Evolutionary conservation across 2,888 invertebrate genomes (phyloP), one percentile per base, ranked within the genome.

Genomic region (Pheosia gnoma): DNA sequence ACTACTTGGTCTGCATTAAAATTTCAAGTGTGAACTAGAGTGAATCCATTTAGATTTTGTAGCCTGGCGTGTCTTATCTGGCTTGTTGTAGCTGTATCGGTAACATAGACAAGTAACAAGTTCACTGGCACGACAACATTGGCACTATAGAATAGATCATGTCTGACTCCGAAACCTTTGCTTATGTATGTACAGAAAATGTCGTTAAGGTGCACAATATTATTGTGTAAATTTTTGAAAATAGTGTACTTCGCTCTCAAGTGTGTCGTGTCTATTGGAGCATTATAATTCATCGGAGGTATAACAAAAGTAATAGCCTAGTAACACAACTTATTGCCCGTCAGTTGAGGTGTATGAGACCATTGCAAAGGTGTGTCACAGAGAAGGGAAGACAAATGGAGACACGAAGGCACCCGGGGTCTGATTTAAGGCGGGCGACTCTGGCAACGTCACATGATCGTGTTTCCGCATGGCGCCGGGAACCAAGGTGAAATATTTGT

Each of bases 401-500:
- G 63, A 70, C 62, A 62, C 59, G 55, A 67, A 66, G 63, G 64
- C 57, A 63, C 59, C 58, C 38, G 72, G 71, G 59, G 68, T 72
- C 77, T 78, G 80, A 83, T 81, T 79, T 80, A 83, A 72, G 60
- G 75, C 65, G 62, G 61, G 62, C 61, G 63, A 64, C 63, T 63
- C 62, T 59, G 66, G 57, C 59, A 63, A 58, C 71, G 72, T 80
- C 80, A 78, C 75, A 65, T 63, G 64, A 47, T 55, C 60, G 63
- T 57, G 73, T 80, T 78, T 81, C 82, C 80, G 78, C 72, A 68
- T 77, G 83, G 86, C 85, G 86, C 85, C 81, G 79, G 78, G 62
- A 83, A 62, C 83, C 85, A 82, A 85, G 84, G 86, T 91, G 87
- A 90, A 89, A 89, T 90, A 92, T 91, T 86, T 87, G 87, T 87